Evolutionary conservation across 2,888 invertebrate species (phyloP).

Genomic region (Cecidostiba fungosa): DNA sequence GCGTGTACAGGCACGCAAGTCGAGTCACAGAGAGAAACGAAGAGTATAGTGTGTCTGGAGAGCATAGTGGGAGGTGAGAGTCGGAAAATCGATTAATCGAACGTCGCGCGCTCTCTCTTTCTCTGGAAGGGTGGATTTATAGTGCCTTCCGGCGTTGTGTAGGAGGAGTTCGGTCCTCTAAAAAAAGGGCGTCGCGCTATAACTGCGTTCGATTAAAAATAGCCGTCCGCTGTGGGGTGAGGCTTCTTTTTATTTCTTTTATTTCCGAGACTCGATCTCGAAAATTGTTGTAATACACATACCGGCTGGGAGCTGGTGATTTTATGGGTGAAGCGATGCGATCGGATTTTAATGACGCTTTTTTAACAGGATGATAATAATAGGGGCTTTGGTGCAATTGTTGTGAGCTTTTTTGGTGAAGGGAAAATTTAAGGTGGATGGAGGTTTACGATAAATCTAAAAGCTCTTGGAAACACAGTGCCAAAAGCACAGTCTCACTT

Average conservation of each 20-base stretch:
- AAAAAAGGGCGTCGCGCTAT: neutral
- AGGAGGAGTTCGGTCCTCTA: neutral
- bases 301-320: too few relatives aligned
- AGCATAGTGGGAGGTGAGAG: neutral
- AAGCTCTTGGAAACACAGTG: neutral
- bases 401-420: neutral
- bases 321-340: neutral
- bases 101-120: constrained; percentile 62
- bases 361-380: neutral
- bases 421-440: neutral
- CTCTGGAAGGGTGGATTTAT: constrained; percentile 37
- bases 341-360: constrained; percentile 4
- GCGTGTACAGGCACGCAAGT: neutral
- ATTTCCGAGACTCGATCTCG: neutral
- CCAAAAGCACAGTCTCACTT: neutral
- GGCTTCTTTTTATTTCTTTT: neutral
- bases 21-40: neutral
- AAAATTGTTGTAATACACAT: neutral
- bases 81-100: constrained; percentile 74
- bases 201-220: constrained; percentile 26
- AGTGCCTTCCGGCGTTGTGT: constrained; percentile 27
- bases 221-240: neutral
- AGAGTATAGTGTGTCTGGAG: neutral
- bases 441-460: neutral
- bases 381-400: too few relatives aligned